Base-by-base conservation (phyloP, 1,140 invertebrate species). In the Plectus sambesii region DNA sequence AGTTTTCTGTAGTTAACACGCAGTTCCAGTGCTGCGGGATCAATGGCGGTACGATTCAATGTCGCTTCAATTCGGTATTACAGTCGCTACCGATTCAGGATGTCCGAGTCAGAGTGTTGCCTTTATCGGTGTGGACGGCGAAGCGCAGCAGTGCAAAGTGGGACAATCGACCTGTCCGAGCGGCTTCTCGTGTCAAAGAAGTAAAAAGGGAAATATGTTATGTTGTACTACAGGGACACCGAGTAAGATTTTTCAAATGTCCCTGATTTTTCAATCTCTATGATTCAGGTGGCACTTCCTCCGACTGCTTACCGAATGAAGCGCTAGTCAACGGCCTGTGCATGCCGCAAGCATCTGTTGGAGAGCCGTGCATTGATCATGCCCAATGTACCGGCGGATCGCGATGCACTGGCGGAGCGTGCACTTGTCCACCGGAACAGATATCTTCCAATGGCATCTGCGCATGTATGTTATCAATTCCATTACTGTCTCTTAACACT, bases 1-100 rank as follows among this genome's bases (percentile, higher is more conserved):
- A 66, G 30, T 64, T 66, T 33, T 66, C 63, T n/a, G 63, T 63
- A 24, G 53, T 41, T 22, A 66, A 64, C 29, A 57, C 43, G 33
- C 62, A 66, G 39, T 64, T 66, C 46, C 62, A 64, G 42, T 64
- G 62, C 30, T 64, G 62, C 45, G 62, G 59, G 6, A 62, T 63
- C 23, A 63, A 66, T 46, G 56, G 54, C 6, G 58, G 58, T 53
- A 54, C 15, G 40, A 26, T 24, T n/a, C n/a, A n/a, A n/a, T 5
- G 9, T n/a, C 5, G 19, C 37, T 24, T 15, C n/a, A 40, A 19
- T 48, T 36, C 0, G 3, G 19, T n/a, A 27, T 25, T n/a, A n/a
- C n/a, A n/a, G 2, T 2, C n/a, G 19, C 8, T 23, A n/a, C 25
- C 17, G 19, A 19, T 50, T 1, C 39, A 52, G 50, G 52, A 6